phyloP scores from a whole-genome alignment of 2,113 vertebrate species.

The Garra rufa region DNA sequence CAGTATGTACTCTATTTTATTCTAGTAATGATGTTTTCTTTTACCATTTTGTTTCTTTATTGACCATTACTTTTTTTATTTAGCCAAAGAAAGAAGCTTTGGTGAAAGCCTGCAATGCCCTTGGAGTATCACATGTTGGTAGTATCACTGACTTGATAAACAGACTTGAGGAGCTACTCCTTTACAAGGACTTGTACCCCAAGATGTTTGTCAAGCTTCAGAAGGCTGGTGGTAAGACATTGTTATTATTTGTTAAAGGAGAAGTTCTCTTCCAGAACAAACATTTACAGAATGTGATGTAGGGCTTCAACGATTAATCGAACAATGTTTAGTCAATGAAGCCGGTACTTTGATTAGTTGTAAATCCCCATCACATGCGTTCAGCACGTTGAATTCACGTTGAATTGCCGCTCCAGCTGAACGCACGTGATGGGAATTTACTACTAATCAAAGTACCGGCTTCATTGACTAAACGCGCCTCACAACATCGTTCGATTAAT shows the following conservation, averaged over 20 bases:
- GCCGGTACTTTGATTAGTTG: too few species aligned
- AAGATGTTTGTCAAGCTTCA: conserved; percentile 12
- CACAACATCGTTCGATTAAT: too few species aligned
- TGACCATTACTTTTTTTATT: neutral
- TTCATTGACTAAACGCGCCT: too few species aligned
- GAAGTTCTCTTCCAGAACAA: too few species aligned
- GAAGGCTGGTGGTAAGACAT: conserved; percentile 10
- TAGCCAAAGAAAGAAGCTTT: neutral
- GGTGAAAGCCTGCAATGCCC: neutral
- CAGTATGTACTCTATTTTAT: neutral
- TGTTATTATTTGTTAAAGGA: neutral
- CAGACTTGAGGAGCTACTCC: conserved; percentile 16
- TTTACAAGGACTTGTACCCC: conserved; percentile 16
- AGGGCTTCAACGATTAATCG: too few species aligned
- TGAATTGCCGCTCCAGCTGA: too few species aligned
- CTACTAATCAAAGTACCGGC: too few species aligned
- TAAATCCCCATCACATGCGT: too few species aligned
- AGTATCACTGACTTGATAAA: neutral
- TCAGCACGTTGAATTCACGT: too few species aligned
- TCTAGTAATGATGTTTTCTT: neutral
- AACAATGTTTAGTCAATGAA: too few species aligned
- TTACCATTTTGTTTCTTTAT: neutral
- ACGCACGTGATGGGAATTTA: too few species aligned
- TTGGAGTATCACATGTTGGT: neutral
- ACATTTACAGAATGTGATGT: too few species aligned